Evolutionary conservation across 2,797 vertebrate species (phyloP).

Genomic region (Amniataba percoides): DNA sequence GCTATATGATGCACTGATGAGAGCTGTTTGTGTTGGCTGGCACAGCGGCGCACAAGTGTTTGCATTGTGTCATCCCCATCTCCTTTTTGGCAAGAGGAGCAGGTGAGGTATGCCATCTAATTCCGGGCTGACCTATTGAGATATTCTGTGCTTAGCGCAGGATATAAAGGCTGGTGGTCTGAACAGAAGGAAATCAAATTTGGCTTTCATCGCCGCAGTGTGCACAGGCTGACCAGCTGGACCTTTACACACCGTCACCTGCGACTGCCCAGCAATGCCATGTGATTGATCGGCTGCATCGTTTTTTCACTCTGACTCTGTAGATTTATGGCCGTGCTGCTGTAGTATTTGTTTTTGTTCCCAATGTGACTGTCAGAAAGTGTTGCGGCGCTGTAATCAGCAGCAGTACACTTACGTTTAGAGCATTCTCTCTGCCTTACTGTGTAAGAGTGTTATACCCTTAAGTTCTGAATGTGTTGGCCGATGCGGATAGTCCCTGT

Average conservation of each 20-base stretch:
- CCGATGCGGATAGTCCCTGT: conserved; percentile 9
- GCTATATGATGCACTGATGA: conserved; percentile 53
- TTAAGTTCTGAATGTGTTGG: conserved; percentile 19
- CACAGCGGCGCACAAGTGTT: conserved; percentile 57
- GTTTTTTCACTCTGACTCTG: background rate
- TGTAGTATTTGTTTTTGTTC: background rate
- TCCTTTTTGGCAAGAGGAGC: conserved; percentile 54
- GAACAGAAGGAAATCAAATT: conserved; percentile 21
- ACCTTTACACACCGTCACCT: conserved; percentile 39
- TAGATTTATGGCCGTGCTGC: conserved; percentile 6
- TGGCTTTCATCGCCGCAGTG: conserved; percentile 21
- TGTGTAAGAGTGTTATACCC: conserved; percentile 7
- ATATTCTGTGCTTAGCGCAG: conserved; percentile 25
- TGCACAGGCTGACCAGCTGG: conserved; percentile 29
- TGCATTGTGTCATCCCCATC: conserved; percentile 60
- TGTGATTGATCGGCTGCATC: conserved; percentile 24
- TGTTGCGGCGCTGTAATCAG: background rate
- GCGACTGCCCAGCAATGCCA: conserved; percentile 30
- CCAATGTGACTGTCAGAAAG: background rate
- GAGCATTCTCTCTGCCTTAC: background rate
- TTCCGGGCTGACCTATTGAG: conserved; percentile 55
- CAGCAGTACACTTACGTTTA: conserved; percentile 11
- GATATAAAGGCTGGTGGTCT: conserved; percentile 24
- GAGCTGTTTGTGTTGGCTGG: conserved; percentile 67
- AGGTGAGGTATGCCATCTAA: conserved; percentile 37